Evolutionary conservation across 2,888 invertebrate species (phyloP), one percentile per base, ranked within the genome.

Genomic region (Cheilosia scutellata): DNA sequence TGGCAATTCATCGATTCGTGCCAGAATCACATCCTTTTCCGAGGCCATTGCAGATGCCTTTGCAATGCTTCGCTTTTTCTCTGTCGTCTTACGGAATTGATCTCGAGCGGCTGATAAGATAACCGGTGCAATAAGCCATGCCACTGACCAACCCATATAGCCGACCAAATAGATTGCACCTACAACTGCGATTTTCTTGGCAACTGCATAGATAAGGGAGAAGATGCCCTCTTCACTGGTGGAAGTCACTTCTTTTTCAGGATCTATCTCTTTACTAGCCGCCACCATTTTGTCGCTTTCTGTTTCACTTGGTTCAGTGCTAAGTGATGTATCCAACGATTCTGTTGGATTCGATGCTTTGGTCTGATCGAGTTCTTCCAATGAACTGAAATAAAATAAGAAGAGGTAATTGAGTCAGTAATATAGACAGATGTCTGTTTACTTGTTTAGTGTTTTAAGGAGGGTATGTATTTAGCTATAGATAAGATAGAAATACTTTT

Each of bases 1-100:
- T 40, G 98, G 98, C 89, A 98, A 93, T 92, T 98, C 98, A 90
- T 97, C 96, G 68, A 98, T 94, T 90, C 96, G 94, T 3, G 97
- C 97, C 87, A 97, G 93, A 86, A 98, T 96, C 42, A 98, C 95
- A 89, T 96, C 96, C 92, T 97, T 97, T 92, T 98, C 98, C 65
- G 96, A 96, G 0, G 96, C 94, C 89, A 95, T 90, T 0, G 96
- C 96, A 4, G 96, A 95, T 11, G 95, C 94, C 92, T 97, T 96
- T 49, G 97, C 97, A 77, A 96, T 93, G 88, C 94, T 94, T 87
- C 97, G 94, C 88, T 95, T 95, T 88, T 95, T 94, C 88, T 96
- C 95, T 88, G 95, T 96, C 78, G 95, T 95, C 89, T 95, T 95
- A 87, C 95, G 95, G 94, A 95, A 95, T 91, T 97, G 96, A 89